Percentiles rank a stretch among this genome's conserved stretches.
Conservation (phyloP, 2,888 invertebrate species). For the Plemyria rubiginata region DNA sequence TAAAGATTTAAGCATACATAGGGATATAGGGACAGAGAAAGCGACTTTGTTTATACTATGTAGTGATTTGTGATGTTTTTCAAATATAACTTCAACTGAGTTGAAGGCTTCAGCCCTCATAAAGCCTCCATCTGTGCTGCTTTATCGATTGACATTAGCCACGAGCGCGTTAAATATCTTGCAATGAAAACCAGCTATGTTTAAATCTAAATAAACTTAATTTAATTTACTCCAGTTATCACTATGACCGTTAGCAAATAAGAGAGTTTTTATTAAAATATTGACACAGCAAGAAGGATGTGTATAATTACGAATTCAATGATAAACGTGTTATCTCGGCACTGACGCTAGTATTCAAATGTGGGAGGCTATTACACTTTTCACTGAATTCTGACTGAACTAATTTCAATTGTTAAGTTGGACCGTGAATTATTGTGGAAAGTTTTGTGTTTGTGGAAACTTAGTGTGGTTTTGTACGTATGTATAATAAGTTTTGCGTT, state of each 20-base stretch:
- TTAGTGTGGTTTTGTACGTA: background rate
- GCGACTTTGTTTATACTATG: too few relatives aligned
- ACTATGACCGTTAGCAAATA: constrained; percentile 27
- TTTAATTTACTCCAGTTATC: constrained; percentile 16
- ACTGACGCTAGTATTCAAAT: constrained; percentile 26
- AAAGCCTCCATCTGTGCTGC: too few relatives aligned
- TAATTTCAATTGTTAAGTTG: constrained; percentile 6
- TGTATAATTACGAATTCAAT: constrained; percentile 49
- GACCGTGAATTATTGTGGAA: constrained; percentile 9
- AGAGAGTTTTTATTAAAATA: constrained; percentile 31
- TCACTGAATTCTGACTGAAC: constrained; percentile 1
- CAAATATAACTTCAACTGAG: too few relatives aligned
- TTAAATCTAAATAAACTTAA: background rate
- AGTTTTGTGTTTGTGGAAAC: constrained; percentile 1
- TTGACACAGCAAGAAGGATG: constrained; percentile 49
- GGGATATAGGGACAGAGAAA: too few relatives aligned
- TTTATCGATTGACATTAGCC: too few relatives aligned
- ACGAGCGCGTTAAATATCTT: too few relatives aligned
- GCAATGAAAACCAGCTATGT: too few relatives aligned
- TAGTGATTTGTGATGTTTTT: too few relatives aligned
- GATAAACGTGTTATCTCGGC: constrained; percentile 54
- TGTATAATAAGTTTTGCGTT: background rate
- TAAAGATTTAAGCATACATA: too few relatives aligned
- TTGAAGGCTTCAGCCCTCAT: too few relatives aligned
- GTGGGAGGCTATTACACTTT: constrained; percentile 33